A percentile compares a stretch with the other conserved stretches of the same genome.
phyloP scores from a whole-genome alignment of 2,113 vertebrate species.

The Raja brachyura region DNA sequence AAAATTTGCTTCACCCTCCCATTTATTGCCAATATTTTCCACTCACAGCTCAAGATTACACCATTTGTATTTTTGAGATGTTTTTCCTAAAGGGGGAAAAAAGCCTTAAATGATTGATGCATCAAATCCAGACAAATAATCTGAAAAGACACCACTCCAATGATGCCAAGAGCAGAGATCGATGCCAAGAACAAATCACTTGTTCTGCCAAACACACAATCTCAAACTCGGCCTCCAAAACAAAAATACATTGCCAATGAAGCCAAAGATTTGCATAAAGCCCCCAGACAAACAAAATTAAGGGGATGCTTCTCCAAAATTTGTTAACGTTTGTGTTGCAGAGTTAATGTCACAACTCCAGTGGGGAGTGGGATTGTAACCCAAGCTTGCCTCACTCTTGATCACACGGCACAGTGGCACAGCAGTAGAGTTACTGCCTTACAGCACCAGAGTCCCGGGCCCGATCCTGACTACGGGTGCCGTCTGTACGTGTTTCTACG shows the following conservation, averaged over 20 bases:
- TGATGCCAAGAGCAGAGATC: not conserved
- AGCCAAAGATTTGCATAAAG: not conserved
- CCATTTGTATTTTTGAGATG: not conserved
- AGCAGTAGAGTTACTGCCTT: too few relatives aligned
- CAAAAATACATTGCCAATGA: not conserved
- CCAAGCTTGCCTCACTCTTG: not conserved
- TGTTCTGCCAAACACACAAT: not conserved
- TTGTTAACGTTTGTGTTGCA: not conserved
- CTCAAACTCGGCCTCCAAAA: not conserved
- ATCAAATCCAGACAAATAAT: constrained; percentile 1
- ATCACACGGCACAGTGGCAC: not conserved
- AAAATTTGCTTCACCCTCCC: not conserved
- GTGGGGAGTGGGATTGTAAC: not conserved
- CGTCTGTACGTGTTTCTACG: too few relatives aligned
- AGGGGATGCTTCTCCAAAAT: not conserved
- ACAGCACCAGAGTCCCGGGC: too few relatives aligned
- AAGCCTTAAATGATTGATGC: not conserved
- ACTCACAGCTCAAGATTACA: not conserved
- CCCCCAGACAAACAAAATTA: not conserved
- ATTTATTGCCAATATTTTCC: not conserved
- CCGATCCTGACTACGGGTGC: too few relatives aligned
- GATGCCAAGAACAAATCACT: not conserved
- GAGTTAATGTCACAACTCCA: not conserved
- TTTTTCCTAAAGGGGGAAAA: not conserved
- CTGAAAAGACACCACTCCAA: not conserved